Evolutionary conservation across 37 sponge, comb jelly and placozoan genomes (phyloP).

Genomic region (Geodia barretti): DNA sequence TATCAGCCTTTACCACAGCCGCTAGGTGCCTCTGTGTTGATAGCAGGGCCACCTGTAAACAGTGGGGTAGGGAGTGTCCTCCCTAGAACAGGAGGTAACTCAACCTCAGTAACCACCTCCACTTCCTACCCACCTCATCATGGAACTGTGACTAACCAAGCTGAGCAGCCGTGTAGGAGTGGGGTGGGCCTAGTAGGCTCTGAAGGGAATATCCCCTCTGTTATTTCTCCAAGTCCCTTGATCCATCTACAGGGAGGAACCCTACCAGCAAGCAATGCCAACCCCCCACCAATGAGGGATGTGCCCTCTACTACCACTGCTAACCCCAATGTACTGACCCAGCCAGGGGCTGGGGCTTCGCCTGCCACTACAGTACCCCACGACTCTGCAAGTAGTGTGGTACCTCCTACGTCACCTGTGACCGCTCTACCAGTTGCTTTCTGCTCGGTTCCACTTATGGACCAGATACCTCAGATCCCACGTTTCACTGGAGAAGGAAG

Average conservation of each 20-base stretch:
- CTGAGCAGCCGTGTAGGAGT: neutral
- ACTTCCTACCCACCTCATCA: neutral
- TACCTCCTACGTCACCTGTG: neutral
- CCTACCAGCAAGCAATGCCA: neutral
- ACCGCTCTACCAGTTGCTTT: neutral
- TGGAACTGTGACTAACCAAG: neutral
- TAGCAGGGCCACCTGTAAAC: neutral
- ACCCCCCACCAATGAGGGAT: neutral
- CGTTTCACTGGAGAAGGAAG: conserved; percentile 40
- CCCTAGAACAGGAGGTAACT: neutral
- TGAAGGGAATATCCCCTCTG: neutral
- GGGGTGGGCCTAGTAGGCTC: neutral
- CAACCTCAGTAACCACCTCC: neutral
- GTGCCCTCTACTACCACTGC: neutral
- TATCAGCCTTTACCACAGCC: neutral
- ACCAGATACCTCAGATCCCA: conserved; percentile 46
- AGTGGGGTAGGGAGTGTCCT: neutral
- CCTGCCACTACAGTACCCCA: neutral
- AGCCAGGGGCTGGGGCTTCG: neutral
- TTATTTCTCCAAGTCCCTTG: too few species aligned
- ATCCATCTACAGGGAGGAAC: too few species aligned
- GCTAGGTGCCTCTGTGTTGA: neutral
- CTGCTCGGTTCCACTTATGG: neutral
- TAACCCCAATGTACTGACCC: neutral
- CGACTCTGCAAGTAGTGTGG: neutral